Evolutionary conservation across 2,888 invertebrate species (phyloP), one percentile per base, ranked within the genome.

Genomic region (Watsonalla cultraria): DNA sequence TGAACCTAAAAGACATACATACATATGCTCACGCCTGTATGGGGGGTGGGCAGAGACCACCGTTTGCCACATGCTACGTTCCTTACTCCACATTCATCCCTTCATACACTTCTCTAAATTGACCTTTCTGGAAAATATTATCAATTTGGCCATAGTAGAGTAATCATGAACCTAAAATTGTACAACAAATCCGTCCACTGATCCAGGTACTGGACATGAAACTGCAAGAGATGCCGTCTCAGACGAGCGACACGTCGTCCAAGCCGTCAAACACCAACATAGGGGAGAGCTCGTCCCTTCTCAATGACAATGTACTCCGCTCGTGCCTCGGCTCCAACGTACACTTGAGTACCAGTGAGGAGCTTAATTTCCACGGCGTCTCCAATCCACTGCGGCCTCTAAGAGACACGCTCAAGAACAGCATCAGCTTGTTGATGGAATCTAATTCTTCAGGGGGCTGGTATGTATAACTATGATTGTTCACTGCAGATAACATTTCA

Each of bases 401-500:
- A 7, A 70, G 90, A n/a, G 90, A 90, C 34, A 78, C 90, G 0
- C 63, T 91, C 51, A 90, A 90, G 68, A 87, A 90, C 55, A 89
- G 89, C 56, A 90, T 90, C 59, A 86, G 82, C 57, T 61, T 90
- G 35, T 71, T 90, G 2, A 86, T 90, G 87, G 90, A 83, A 51
- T 86, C 89, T 0, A 70, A 64, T 13, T 76, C 84, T 2, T 80
- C 81, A 0, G 68, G 75, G 8, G 66, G 70, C 45, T 82, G 80
- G 88, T 85, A 58, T 64, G 72, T 68, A 7, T 24, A 24, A 24
- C 24, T 24, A 24, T 4, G 24, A 24, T 2, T 24, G 24, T 24
- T 24, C 24, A 24, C 24, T 24, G 24, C 4, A 24, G 24, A 24
- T 24, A 24, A 1, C 1, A 24, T 24, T 24, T 24, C 24, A 24